Percentiles rank a stretch among this genome's conserved stretches.
These are phyloP conservation scores for Morinoia aosen DNA, from an alignment of 2,888 invertebrate species.

Conservation along the genomic window DNA sequence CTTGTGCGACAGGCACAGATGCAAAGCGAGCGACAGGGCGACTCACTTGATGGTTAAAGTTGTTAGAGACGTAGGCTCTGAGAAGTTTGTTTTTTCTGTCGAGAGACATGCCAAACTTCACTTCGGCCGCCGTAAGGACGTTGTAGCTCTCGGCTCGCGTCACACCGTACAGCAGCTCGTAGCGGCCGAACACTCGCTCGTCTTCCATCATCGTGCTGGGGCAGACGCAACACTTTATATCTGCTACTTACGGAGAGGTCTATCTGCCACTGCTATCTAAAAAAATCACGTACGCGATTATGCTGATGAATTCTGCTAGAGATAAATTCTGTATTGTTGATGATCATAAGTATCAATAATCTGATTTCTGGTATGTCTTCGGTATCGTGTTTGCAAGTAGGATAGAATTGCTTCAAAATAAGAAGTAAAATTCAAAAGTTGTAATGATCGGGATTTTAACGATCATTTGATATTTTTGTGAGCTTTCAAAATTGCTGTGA, in stretches of 20 bases:
- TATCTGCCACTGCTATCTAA: too few relatives aligned
- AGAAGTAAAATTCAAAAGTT: too few relatives aligned
- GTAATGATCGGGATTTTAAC: too few relatives aligned
- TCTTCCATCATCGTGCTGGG: conserved; percentile 53
- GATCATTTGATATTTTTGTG: too few relatives aligned
- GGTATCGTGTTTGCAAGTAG: too few relatives aligned
- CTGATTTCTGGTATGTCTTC: too few relatives aligned
- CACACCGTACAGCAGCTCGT: conserved; percentile 88
- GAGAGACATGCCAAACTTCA: conserved; percentile 72
- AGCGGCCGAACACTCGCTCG: conserved; percentile 75
- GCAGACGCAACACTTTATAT: not conserved
- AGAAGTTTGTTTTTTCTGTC: conserved; percentile 89
- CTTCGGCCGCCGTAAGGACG: conserved; percentile 67
- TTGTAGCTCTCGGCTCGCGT: conserved; percentile 75
- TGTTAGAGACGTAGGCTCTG: conserved; percentile 92
- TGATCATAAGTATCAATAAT: too few relatives aligned
- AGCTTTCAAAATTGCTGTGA: too few relatives aligned
- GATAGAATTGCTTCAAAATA: too few relatives aligned
- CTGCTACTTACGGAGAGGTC: not conserved
- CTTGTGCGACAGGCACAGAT: not conserved
- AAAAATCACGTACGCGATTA: too few relatives aligned
- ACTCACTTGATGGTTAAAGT: conserved; percentile 86
- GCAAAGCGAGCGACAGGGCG: conserved; percentile 6
- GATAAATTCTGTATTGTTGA: too few relatives aligned
- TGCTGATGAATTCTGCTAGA: too few relatives aligned